Percentiles rank a stretch among this genome's conserved stretches.
These are phyloP conservation scores for Thomomys bottae DNA, from an alignment of 2,113 vertebrate genomes.

Conservation along the genomic window DNA sequence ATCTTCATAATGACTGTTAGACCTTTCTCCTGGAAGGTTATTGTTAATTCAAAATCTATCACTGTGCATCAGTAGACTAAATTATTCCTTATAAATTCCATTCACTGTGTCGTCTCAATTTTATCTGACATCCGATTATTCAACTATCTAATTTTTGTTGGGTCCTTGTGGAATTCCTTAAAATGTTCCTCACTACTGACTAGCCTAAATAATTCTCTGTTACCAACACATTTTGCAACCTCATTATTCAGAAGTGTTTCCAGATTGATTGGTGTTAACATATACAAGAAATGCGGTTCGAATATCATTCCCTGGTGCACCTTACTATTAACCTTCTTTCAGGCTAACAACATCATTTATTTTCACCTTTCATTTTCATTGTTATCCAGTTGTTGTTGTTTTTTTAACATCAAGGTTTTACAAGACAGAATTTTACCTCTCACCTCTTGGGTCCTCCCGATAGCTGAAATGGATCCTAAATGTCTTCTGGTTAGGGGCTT, in stretches of 20 bases:
- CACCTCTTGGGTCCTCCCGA: conserved; percentile 52
- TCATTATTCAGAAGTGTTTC: conserved; percentile 64
- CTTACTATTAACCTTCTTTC: conserved; percentile 63
- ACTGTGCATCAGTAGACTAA: conserved; percentile 34
- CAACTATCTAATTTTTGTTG: conserved; percentile 40
- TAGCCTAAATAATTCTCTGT: conserved; percentile 57
- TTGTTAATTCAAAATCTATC: conserved; percentile 62
- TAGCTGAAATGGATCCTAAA: conserved; percentile 71
- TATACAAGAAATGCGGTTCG: conserved; percentile 31
- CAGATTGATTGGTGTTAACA: conserved; percentile 70
- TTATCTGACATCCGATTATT: conserved; percentile 59
- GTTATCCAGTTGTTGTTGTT: conserved; percentile 41
- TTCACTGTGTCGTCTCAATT: conserved; percentile 54
- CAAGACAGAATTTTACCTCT: conserved; percentile 65
- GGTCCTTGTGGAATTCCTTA: conserved; percentile 34
- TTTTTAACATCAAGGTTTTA: conserved; percentile 65
- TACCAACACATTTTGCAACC: conserved; percentile 50
- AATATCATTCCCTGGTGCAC: conserved; percentile 5
- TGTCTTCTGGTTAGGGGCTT: conserved; percentile 65
- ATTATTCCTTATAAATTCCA: conserved; percentile 47
- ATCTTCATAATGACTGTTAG: conserved; percentile 47
- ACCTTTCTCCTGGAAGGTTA: conserved; percentile 59
- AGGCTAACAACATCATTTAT: conserved; percentile 64
- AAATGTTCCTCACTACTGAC: not conserved
- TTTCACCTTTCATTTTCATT: conserved; percentile 67